Conservation (phyloP, 1,140 invertebrate species). For the Drosophila varians region DNA sequence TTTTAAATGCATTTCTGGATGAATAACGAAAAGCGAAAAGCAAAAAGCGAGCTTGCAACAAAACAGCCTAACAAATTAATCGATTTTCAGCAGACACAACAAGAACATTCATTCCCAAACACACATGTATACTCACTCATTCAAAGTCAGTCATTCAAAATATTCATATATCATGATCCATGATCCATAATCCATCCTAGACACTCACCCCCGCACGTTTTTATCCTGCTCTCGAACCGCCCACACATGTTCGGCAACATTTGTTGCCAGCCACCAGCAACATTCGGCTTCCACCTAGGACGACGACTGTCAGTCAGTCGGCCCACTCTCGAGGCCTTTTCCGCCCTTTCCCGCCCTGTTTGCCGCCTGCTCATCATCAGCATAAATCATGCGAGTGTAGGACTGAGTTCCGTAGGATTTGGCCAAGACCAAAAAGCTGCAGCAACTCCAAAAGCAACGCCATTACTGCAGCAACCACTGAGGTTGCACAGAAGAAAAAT, state of each 20-base stretch:
- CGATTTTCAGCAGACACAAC: slow-evolving; percentile 41
- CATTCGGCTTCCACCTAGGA: background rate
- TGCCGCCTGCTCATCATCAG: slow-evolving; percentile 63
- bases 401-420: slow-evolving; percentile 48
- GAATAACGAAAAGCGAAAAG: slow-evolving; percentile 44
- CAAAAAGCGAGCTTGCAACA: slow-evolving; percentile 30
- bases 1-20: slow-evolving; percentile 19
- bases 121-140: slow-evolving; percentile 39
- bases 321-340: slow-evolving; percentile 43
- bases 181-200: slow-evolving; percentile 37
- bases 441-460: slow-evolving; percentile 19
- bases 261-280: slow-evolving; percentile 45
- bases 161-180: slow-evolving; percentile 14
- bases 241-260: slow-evolving; percentile 42
- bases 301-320: slow-evolving; percentile 19
- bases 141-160: background rate
- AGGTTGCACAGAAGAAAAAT: slow-evolving; percentile 1
- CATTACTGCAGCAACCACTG: slow-evolving; percentile 5
- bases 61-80: slow-evolving; percentile 80
- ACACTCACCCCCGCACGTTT: slow-evolving; percentile 53
- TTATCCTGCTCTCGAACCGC: slow-evolving; percentile 54
- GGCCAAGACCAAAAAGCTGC: slow-evolving; percentile 41
- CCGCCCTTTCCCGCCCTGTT: background rate
- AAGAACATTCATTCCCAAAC: slow-evolving; percentile 26
- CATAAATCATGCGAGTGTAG: slow-evolving; percentile 71